Evolutionary conservation across 2,888 invertebrate genomes (phyloP).

Genomic region (Eucera pruinosa): DNA sequence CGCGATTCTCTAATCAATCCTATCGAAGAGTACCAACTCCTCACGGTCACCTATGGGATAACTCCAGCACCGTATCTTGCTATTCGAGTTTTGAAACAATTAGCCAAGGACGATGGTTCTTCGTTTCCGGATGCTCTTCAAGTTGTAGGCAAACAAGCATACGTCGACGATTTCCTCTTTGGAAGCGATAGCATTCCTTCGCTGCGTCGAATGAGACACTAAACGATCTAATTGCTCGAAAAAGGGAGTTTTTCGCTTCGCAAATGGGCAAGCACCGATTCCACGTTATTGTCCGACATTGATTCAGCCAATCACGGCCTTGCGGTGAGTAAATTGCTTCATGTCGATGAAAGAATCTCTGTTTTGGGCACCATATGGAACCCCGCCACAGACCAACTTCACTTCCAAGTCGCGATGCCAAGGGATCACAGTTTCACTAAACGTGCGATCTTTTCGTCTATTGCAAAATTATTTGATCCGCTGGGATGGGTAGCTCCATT

Average conservation of each 20-base stretch:
- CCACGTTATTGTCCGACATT: background rate
- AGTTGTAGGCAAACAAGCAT: background rate
- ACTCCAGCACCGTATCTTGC: background rate
- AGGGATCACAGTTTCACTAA: background rate
- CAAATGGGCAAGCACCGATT: background rate
- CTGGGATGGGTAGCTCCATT: background rate
- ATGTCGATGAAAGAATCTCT: background rate
- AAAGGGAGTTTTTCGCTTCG: background rate
- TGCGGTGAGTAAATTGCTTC: no score
- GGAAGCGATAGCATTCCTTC: no score
- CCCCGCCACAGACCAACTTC: background rate
- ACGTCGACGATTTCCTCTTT: no score
- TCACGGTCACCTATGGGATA: no score
- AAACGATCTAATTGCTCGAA: background rate
- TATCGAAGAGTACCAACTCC: background rate
- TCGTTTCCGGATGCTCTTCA: background rate
- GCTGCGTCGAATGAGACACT: background rate
- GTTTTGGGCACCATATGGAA: background rate
- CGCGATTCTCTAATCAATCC: background rate
- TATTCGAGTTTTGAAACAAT: background rate
- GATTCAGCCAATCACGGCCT: background rate
- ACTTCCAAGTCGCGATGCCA: background rate
- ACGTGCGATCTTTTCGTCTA: background rate
- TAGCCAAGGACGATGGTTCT: background rate
- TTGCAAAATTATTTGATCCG: background rate